Conservation (phyloP, 2,113 vertebrate genomes). For the Pagrus major region DNA sequence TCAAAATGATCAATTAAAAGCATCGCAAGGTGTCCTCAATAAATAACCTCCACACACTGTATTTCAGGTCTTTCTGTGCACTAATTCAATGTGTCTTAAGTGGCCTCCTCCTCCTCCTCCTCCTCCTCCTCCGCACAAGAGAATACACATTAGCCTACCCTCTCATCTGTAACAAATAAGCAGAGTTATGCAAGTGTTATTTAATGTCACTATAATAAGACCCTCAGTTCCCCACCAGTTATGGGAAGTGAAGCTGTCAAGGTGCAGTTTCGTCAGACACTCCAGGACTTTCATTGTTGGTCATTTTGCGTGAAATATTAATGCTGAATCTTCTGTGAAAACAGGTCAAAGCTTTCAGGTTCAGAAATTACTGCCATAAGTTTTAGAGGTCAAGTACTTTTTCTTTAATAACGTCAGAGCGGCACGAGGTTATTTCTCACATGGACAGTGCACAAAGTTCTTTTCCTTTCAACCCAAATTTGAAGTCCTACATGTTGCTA, state of each 20-base stretch:
- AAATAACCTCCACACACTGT: not conserved
- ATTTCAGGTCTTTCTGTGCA: constrained; percentile 11
- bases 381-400: constrained; percentile 28
- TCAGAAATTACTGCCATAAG: constrained; percentile 20
- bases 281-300: constrained; percentile 39
- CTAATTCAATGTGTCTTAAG: constrained; percentile 39
- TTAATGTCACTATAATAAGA: constrained; percentile 77
- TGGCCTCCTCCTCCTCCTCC: constrained; percentile 11
- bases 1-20: not conserved
- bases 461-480: constrained; percentile 34
- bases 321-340: constrained; percentile 51
- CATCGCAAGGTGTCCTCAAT: not conserved
- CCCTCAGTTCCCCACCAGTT: constrained; percentile 60
- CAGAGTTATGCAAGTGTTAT: constrained; percentile 78
- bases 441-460: constrained; percentile 7
- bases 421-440: constrained; percentile 15
- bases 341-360: constrained; percentile 49
- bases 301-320: constrained; percentile 65
- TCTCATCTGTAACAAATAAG: constrained; percentile 72
- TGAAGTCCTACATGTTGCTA: constrained; percentile 15
- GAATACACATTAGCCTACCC: constrained; percentile 53
- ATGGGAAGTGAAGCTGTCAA: constrained; percentile 76
- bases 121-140: constrained; percentile 32
- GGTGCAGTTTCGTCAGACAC: constrained; percentile 68
- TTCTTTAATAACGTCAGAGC: constrained; percentile 9